Conservation (phyloP, 2,797 vertebrate species). For the Argentina silus region DNA sequence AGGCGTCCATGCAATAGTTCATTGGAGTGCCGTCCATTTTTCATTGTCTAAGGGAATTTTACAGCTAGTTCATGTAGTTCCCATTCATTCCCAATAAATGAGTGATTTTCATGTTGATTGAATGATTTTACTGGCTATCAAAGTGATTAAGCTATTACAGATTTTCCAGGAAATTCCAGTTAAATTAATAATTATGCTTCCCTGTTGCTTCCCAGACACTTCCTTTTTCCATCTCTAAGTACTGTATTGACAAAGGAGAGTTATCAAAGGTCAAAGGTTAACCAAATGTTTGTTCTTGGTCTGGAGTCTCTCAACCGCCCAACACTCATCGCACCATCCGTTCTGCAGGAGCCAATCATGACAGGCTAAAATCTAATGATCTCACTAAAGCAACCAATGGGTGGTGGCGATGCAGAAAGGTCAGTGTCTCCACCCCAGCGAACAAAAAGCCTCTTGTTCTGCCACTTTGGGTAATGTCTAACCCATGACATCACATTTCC, state of each 20-base stretch:
- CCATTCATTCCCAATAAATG: too few relatives aligned
- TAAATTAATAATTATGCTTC: neutral
- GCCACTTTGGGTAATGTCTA: slow-evolving; percentile 44
- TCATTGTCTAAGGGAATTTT: neutral
- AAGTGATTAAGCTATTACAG: too few relatives aligned
- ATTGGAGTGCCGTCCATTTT: too few relatives aligned
- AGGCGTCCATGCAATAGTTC: too few relatives aligned
- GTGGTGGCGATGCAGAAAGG: neutral
- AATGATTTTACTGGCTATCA: too few relatives aligned
- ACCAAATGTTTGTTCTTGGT: neutral
- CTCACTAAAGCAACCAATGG: slow-evolving; percentile 30
- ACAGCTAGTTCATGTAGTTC: neutral
- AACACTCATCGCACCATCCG: neutral
- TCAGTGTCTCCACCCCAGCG: slow-evolving; percentile 4
- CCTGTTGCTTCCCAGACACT: neutral
- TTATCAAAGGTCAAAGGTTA: neutral
- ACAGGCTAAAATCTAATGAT: slow-evolving; percentile 20
- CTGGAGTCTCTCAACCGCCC: neutral
- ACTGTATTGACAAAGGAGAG: neutral
- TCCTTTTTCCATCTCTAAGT: neutral
- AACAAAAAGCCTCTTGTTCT: slow-evolving; percentile 50
- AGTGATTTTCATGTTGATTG: too few relatives aligned
- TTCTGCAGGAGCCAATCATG: slow-evolving; percentile 11
- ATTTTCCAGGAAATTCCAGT: too few relatives aligned
- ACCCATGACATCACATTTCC: slow-evolving; percentile 43